Evolutionary conservation across 2,797 vertebrate species (phyloP).

Genomic region (Peromyscus melanophrys): DNA sequence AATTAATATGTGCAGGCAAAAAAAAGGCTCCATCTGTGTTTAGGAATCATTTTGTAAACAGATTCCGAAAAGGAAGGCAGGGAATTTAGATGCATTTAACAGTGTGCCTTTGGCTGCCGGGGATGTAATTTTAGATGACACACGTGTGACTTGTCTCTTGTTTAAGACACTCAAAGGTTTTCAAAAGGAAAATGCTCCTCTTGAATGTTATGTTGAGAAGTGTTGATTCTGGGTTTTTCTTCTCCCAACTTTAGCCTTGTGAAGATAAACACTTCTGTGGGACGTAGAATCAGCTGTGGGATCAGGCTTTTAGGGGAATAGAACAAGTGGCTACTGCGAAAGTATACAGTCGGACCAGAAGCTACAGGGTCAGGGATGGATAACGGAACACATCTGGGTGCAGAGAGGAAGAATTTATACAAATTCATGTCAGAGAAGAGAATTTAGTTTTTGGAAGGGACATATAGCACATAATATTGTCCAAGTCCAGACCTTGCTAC

Average conservation of each 20-base stretch:
- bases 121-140: constrained; percentile 79
- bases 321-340: background rate
- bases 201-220: background rate
- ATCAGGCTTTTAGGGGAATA: constrained; percentile 8
- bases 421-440: background rate
- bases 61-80: constrained; percentile 78
- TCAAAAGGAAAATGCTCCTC: constrained; percentile 22
- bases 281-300: background rate
- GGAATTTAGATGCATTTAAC: constrained; percentile 84
- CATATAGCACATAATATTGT: too few species aligned
- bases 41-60: constrained; percentile 85
- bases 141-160: background rate
- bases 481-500: background rate
- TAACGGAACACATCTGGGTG: accelerated
- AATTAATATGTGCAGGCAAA: constrained; percentile 87
- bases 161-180: constrained; percentile 43
- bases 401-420: background rate
- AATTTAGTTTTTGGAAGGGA: background rate
- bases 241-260: background rate
- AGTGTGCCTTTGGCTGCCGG: constrained; percentile 62
- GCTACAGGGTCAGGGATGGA: background rate
- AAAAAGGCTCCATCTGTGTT: constrained; percentile 88
- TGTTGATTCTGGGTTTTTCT: background rate
- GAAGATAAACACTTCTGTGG: constrained; percentile 46
- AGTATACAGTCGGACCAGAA: background rate